phyloP scores from a whole-genome alignment of 2,888 invertebrate species.

The Deilephila elpenor region DNA sequence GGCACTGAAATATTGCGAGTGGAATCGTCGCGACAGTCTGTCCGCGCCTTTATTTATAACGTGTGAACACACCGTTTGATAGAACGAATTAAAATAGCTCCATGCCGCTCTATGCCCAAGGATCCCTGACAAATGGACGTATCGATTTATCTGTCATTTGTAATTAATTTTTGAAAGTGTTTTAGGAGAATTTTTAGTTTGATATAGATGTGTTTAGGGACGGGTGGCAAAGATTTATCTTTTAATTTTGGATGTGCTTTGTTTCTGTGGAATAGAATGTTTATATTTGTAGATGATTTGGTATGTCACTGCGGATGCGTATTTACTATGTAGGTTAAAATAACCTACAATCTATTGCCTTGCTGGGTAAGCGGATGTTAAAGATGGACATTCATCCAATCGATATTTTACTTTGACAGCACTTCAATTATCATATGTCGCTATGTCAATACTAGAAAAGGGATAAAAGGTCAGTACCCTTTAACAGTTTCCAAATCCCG shows the following conservation, averaged over 20 bases:
- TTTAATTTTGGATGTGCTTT: constrained; percentile 4
- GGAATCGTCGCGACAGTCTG: constrained; percentile 76
- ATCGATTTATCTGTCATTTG: constrained; percentile 63
- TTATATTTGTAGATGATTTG: background rate
- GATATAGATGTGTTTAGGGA: constrained; percentile 10
- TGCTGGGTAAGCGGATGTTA: too few relatives aligned
- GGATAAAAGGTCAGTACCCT: too few relatives aligned
- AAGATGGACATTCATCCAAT: too few relatives aligned
- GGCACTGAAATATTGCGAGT: constrained; percentile 78
- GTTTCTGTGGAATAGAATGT: background rate
- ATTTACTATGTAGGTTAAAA: too few relatives aligned
- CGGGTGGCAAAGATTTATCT: constrained; percentile 9
- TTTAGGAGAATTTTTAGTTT: constrained; percentile 40
- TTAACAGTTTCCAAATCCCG: too few relatives aligned
- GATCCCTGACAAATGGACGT: constrained; percentile 56
- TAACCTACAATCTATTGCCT: too few relatives aligned
- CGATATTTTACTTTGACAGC: too few relatives aligned
- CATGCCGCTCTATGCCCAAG: constrained; percentile 37
- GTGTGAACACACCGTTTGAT: constrained; percentile 71
- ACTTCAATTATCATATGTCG: too few relatives aligned
- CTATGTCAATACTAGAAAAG: too few relatives aligned
- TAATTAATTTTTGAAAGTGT: constrained; percentile 56
- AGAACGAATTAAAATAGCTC: constrained; percentile 64
- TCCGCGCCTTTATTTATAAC: constrained; percentile 76
- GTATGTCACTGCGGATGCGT: too few relatives aligned